Conservation (phyloP, 2,113 vertebrate genomes). For the Ailuropoda melanoleuca region DNA sequence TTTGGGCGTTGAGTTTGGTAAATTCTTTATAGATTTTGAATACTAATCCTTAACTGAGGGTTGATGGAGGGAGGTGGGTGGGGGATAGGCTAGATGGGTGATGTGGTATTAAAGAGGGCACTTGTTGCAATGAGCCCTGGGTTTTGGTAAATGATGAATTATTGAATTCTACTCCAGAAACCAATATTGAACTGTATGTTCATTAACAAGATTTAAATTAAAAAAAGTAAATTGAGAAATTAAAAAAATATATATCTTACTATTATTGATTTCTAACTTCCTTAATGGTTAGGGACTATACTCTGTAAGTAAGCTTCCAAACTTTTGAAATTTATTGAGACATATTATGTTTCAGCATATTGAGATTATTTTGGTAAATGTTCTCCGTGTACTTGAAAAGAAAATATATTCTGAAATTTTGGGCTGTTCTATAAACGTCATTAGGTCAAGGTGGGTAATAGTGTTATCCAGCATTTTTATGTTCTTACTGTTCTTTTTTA, state of each 20-base stretch:
- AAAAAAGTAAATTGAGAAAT: too few relatives aligned
- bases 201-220: too few relatives aligned
- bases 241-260: not conserved
- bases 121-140: too few relatives aligned
- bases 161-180: too few relatives aligned
- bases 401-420: not conserved
- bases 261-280: not conserved
- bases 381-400: not conserved
- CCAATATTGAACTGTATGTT: too few relatives aligned
- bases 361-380: not conserved
- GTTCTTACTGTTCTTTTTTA: not conserved
- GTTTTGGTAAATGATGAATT: too few relatives aligned
- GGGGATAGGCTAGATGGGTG: too few relatives aligned
- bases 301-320: not conserved
- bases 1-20: too few relatives aligned
- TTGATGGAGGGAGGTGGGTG: too few relatives aligned
- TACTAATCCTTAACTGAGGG: too few relatives aligned
- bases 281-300: not conserved
- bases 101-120: too few relatives aligned
- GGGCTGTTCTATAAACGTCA: not conserved
- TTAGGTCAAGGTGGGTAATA: not conserved
- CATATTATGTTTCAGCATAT: not conserved
- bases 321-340: not conserved
- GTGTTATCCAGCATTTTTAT: not conserved
- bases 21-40: too few relatives aligned